phyloP scores from a whole-genome alignment of 2,888 invertebrate genomes.

The Pomacea canaliculata region DNA sequence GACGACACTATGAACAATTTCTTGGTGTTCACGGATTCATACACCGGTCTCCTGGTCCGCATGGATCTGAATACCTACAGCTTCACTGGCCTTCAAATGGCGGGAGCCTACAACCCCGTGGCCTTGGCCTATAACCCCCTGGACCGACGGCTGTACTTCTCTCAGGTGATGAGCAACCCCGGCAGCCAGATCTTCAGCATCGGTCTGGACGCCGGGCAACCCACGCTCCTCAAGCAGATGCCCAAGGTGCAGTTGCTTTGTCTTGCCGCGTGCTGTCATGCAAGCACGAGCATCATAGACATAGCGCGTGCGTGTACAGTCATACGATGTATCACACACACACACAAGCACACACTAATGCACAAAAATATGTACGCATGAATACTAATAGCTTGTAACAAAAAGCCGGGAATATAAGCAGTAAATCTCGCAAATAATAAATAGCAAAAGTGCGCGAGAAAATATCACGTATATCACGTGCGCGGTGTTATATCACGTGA shows the following conservation, averaged over 20 bases:
- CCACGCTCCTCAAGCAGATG: slow-evolving; percentile 28
- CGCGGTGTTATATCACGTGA: too few species aligned
- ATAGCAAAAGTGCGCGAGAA: too few species aligned
- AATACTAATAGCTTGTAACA: too few species aligned
- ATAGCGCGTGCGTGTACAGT: too few species aligned
- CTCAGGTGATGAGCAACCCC: slow-evolving; percentile 75
- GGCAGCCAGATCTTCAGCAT: slow-evolving; percentile 36
- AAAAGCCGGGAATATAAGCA: too few species aligned
- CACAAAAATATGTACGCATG: too few species aligned
- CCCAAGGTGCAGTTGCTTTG: slow-evolving; percentile 19
- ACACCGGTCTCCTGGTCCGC: slow-evolving; percentile 79
- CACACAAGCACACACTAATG: too few species aligned
- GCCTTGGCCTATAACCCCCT: slow-evolving; percentile 87
- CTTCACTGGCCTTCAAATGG: slow-evolving; percentile 41
- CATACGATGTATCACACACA: too few species aligned
- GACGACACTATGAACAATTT: slow-evolving; percentile 35
- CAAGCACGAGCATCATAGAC: neutral
- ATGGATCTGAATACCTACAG: slow-evolving; percentile 79
- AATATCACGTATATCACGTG: too few species aligned
- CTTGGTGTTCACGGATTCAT: slow-evolving; percentile 43
- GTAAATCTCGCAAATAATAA: too few species aligned
- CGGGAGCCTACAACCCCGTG: slow-evolving; percentile 77
- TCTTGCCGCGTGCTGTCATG: neutral
- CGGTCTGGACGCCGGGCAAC: slow-evolving; percentile 36
- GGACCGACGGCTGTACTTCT: slow-evolving; percentile 80